phyloP scores from a whole-genome alignment of 2,797 vertebrate genomes.

The Pitangus sulphuratus region DNA sequence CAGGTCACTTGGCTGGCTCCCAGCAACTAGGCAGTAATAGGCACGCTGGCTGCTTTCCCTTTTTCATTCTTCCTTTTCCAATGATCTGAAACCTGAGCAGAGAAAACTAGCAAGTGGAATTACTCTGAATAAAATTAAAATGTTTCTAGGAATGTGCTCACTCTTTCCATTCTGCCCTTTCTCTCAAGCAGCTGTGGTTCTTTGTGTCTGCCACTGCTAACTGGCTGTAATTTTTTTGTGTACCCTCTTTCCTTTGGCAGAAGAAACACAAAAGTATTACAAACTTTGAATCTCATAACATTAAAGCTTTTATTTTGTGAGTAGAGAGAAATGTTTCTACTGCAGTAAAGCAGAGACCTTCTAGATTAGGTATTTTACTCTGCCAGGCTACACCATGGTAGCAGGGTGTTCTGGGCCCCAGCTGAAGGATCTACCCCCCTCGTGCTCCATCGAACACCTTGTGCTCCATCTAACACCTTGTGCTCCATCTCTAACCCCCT shows the following conservation, averaged over 20 bases:
- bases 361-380: background rate
- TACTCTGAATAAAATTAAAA: conserved; percentile 53
- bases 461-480: background rate
- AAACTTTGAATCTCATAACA: background rate
- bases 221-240: background rate
- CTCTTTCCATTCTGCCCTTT: background rate
- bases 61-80: conserved; percentile 65
- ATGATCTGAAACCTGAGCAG: conserved; percentile 61
- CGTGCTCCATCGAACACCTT: background rate
- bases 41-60: conserved; percentile 63
- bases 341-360: background rate
- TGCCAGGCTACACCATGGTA: background rate
- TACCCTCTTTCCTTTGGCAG: background rate
- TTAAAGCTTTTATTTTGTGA: background rate
- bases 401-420: background rate
- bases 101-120: conserved; percentile 51
- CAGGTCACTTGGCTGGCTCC: conserved; percentile 71
- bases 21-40: conserved; percentile 62
- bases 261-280: background rate
- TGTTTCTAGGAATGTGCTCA: conserved; percentile 47
- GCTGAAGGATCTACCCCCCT: background rate
- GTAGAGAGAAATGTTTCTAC: background rate
- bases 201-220: background rate
- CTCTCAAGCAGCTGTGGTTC: background rate
- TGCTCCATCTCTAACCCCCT: background rate